phyloP scores from a whole-genome alignment of 2,113 vertebrate species.

The Aepyceros melampus region DNA sequence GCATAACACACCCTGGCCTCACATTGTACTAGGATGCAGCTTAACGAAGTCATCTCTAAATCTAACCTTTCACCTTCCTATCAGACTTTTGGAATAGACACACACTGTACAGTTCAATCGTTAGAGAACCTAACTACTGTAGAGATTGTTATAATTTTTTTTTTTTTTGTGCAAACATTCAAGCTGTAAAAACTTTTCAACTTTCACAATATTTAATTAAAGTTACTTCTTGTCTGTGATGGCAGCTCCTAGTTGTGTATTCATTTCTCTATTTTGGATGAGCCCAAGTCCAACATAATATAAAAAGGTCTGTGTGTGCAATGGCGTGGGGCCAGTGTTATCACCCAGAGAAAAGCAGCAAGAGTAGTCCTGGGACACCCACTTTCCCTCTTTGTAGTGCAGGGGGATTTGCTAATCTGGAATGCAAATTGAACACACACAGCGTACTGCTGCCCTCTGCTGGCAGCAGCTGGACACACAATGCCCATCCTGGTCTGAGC shows the following conservation, averaged over 20 bases:
- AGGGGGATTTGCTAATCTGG: constrained; percentile 54
- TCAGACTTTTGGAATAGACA: constrained; percentile 91
- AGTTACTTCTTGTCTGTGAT: constrained; percentile 99
- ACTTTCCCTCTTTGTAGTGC: constrained; percentile 13
- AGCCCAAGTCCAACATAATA: neutral
- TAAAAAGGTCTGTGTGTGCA: constrained; percentile 13
- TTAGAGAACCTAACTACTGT: constrained; percentile 97
- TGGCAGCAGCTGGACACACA: neutral
- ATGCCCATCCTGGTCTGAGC: neutral
- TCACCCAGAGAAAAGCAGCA: constrained; percentile 43
- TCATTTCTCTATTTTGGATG: constrained; percentile 79
- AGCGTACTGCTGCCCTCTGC: constrained; percentile 75
- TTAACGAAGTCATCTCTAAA: constrained; percentile 84
- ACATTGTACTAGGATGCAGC: constrained; percentile 82
- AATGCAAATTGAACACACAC: constrained; percentile 64
- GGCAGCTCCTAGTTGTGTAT: constrained; percentile 79
- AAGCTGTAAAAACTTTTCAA: constrained; percentile 99
- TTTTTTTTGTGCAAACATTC: constrained; percentile 91
- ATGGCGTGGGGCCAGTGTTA: neutral
- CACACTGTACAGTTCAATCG: constrained; percentile 98
- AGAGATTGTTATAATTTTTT: constrained; percentile 98
- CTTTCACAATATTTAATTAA: constrained; percentile 99
- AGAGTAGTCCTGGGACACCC: constrained; percentile 29
- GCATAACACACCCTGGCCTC: constrained; percentile 79
- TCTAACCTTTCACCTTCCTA: constrained; percentile 91